Evolutionary conservation across 2,113 vertebrate species (phyloP), one percentile per base, ranked within the genome.

Genomic region (Antennarius striatus): DNA sequence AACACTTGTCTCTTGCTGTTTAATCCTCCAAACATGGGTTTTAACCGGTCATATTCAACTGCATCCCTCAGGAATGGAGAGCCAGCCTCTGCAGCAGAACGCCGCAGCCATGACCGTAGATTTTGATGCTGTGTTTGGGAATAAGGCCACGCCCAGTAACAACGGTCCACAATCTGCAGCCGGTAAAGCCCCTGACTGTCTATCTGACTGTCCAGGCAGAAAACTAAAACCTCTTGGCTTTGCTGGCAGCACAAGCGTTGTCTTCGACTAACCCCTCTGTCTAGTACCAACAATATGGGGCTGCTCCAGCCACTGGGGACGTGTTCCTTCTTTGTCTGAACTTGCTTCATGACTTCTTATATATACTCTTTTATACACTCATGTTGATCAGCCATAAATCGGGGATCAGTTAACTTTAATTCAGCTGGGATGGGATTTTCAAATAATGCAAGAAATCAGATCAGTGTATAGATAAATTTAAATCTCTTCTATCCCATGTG

Each of bases 91-190:
- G 73, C 90, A 90, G 81, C 91, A 92, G n/a, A 84, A 79, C 64
- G 75, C 86, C 63, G 47, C 93, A 12, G 51, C 93, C 87, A 92
- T 96, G 91, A 92, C 91, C 43, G 94, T 95, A 91, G 96, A 96
- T 91, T 97, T 97, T 46, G 95, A 97, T 85, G 95, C 96, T 22
- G 95, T 95, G 73, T 97, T 97, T 85, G 95, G 96, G 85, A 93
- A 85, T 88, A 95, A 94, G 69, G 58, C 89, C 70, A 63, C 89
- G 13, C 49, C 82, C 78, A 85, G 83, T 83, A 93, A 91, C 68
- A 91, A 93, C 81, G 89, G 86, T 59, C 69, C 75, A 0, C 88
- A 85, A 36, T 77, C 93, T 88, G 67, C 92, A 91, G 88, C 77
- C 59, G 94, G 95, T 95, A 95, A 96, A 89, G 56, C 51, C 46